Percentiles rank a stretch among this genome's conserved stretches.
phyloP scores from a whole-genome alignment of 1,140 invertebrate species.

The Drosophila grimshawi region DNA sequence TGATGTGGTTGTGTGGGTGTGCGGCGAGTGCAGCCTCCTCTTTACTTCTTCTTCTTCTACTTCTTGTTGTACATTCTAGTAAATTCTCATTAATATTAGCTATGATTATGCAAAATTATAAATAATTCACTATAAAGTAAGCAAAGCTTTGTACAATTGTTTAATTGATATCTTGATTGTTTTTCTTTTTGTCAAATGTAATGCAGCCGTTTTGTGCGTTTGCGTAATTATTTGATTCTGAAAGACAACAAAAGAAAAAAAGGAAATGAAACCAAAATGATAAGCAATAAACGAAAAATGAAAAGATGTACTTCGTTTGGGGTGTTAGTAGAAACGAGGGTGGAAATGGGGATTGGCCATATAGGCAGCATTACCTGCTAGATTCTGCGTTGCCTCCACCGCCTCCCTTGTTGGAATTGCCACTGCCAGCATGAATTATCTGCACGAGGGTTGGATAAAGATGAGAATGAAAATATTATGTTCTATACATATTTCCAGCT shows the following conservation, averaged over 20 bases:
- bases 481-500: conserved; percentile 13
- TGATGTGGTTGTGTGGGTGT: conserved; percentile 31
- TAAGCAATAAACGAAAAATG: conserved; percentile 48
- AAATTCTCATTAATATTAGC: conserved; percentile 51
- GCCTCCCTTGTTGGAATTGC: conserved; percentile 56
- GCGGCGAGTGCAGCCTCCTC: conserved; percentile 63
- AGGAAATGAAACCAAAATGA: conserved; percentile 51
- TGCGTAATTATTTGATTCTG: conserved; percentile 76
- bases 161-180: conserved; percentile 46
- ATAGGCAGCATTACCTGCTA: conserved; percentile 63
- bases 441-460: conserved; percentile 43
- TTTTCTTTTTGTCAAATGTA: conserved; percentile 45
- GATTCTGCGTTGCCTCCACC: conserved; percentile 60
- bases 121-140: conserved; percentile 67
- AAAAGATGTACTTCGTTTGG: conserved; percentile 18
- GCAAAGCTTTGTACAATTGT: conserved; percentile 75
- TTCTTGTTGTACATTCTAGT: conserved; percentile 46
- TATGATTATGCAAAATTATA: conserved; percentile 68
- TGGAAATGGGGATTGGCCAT: conserved; percentile 1
- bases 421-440: conserved; percentile 82
- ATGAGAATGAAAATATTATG: conserved; percentile 17
- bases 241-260: conserved; percentile 60
- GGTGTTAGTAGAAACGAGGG: conserved; percentile 10
- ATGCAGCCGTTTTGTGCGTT: conserved; percentile 63
- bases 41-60: conserved; percentile 21